These are phyloP conservation scores for Crocidura indochinensis DNA, from an alignment of 2,797 vertebrate genomes.

Conservation along the genomic window DNA sequence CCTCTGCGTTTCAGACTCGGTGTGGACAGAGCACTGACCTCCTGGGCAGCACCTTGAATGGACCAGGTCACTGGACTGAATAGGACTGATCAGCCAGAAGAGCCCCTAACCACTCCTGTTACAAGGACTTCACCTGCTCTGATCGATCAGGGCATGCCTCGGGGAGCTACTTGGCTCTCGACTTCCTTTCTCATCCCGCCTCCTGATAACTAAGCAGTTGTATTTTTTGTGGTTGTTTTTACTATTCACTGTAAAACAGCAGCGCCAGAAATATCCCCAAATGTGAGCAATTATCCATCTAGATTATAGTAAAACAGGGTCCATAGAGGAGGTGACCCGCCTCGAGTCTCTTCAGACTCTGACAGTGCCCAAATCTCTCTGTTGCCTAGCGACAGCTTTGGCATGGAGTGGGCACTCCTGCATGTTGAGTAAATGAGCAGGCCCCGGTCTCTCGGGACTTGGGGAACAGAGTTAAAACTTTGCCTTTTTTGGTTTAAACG, in stretches of 20 bases:
- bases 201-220: not conserved
- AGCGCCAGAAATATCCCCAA: not conserved
- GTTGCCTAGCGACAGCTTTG: conserved; percentile 54
- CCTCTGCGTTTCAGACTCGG: not conserved
- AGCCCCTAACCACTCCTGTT: not conserved
- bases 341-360: conserved; percentile 4
- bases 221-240: not conserved
- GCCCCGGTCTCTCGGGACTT: conserved; percentile 33
- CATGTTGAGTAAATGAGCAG: conserved; percentile 63
- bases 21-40: not conserved
- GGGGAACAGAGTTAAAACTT: conserved; percentile 19
- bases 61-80: not conserved
- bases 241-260: not conserved
- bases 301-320: not conserved
- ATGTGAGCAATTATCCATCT: not conserved
- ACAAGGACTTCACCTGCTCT: not conserved
- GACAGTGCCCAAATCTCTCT: conserved; percentile 19
- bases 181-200: not conserved
- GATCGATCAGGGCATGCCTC: too few species aligned
- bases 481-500: conserved; percentile 43
- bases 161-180: not conserved
- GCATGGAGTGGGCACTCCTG: not conserved
- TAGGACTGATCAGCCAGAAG: not conserved
- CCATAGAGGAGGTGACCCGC: not conserved
- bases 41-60: conserved; percentile 54